Evolutionary conservation across 1,140 invertebrate genomes (phyloP).

Genomic region (Heliconius hewitsoni): DNA sequence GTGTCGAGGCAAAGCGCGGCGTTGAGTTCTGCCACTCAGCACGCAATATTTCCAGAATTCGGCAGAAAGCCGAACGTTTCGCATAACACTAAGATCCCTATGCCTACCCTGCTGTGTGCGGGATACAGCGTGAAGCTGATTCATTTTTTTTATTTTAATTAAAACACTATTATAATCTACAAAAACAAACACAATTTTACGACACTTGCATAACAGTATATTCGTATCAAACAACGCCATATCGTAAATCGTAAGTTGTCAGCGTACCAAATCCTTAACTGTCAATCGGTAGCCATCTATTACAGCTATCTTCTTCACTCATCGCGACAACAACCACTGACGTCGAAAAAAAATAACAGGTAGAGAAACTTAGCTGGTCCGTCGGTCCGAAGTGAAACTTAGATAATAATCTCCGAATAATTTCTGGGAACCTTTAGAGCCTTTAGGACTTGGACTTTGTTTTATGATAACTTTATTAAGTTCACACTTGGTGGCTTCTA

Average conservation of each 20-base stretch:
- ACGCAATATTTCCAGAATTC: no score
- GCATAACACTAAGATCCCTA: no score
- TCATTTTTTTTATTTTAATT: no score
- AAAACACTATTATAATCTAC: not conserved
- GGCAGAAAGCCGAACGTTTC: no score
- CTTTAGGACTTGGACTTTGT: constrained; percentile 55
- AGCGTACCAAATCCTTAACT: constrained; percentile 45
- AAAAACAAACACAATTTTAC: constrained; percentile 11
- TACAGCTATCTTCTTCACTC: constrained; percentile 62
- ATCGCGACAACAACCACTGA: constrained; percentile 59
- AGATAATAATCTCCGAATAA: constrained; percentile 66
- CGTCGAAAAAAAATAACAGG: constrained; percentile 58
- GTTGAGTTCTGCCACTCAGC: no score
- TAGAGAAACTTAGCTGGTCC: constrained; percentile 70
- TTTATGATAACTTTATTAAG: constrained; percentile 63
- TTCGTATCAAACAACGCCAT: constrained; percentile 24
- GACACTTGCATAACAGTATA: not conserved
- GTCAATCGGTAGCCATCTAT: constrained; percentile 71
- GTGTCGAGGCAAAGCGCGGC: no score
- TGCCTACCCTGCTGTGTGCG: no score
- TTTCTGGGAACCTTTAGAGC: constrained; percentile 63
- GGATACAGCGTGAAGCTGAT: no score
- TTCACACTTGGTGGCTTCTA: constrained; percentile 65
- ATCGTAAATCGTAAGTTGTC: constrained; percentile 49
- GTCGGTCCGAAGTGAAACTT: constrained; percentile 63